These are phyloP conservation scores for Cyanoliseus patagonus DNA, from an alignment of 2,113 vertebrate genomes.

Conservation along the genomic window DNA sequence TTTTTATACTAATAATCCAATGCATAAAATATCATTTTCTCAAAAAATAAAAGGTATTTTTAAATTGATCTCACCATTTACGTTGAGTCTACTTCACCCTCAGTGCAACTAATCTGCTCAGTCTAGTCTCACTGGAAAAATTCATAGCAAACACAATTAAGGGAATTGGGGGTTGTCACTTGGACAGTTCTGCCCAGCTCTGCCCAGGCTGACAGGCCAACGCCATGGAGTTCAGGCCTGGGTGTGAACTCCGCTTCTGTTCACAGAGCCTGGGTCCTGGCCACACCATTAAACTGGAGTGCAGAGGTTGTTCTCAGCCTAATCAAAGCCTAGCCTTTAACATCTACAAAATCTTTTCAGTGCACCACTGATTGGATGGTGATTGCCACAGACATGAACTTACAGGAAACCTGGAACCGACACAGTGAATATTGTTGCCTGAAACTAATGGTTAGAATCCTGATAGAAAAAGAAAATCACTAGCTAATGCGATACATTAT, in stretches of 20 bases:
- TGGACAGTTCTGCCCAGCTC: background rate
- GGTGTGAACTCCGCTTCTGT: background rate
- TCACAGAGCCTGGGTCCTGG: background rate
- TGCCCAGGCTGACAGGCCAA: background rate
- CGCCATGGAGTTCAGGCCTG: background rate
- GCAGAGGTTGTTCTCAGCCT: background rate
- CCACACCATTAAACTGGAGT: background rate
- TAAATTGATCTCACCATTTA: background rate
- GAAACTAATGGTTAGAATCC: background rate
- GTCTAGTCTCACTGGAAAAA: background rate
- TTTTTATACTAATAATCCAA: background rate
- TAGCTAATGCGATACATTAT: background rate
- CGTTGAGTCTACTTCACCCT: background rate
- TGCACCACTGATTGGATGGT: background rate
- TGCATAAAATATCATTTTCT: background rate
- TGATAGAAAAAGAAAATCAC: background rate
- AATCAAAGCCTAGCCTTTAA: background rate
- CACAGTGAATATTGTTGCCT: background rate
- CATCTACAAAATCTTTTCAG: background rate
- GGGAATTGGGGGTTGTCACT: background rate
- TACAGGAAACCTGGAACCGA: background rate
- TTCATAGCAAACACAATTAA: background rate
- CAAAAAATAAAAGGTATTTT: background rate
- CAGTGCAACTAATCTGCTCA: background rate
- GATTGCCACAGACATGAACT: background rate